Evolutionary conservation across 2,797 vertebrate genomes (phyloP).

Genomic region (Pseudochaenichthys georgianus): DNA sequence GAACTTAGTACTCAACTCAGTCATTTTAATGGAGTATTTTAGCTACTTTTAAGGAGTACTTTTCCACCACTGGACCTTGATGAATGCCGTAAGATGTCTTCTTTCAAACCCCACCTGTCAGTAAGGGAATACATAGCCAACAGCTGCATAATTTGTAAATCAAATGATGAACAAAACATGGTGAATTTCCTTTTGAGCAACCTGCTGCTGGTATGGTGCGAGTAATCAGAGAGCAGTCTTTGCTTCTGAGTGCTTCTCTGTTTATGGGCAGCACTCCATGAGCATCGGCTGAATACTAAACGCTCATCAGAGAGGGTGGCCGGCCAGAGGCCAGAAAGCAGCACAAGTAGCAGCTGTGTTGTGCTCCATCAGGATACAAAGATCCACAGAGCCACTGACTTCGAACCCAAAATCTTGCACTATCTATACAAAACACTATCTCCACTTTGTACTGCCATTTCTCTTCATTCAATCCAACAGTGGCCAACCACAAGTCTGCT

Average conservation of each 20-base stretch:
- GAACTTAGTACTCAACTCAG: no score
- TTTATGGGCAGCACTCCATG: constrained; percentile 48
- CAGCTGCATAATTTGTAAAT: constrained; percentile 6
- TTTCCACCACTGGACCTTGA: constrained; percentile 14
- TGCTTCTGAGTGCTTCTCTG: constrained; percentile 44
- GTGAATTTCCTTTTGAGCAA: constrained; percentile 30
- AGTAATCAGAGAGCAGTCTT: constrained; percentile 37
- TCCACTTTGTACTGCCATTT: constrained; percentile 30
- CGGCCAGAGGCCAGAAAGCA: constrained; percentile 60
- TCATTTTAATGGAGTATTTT: no score
- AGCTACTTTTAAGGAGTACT: not conserved
- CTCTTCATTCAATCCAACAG: constrained; percentile 53
- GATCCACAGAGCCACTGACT: constrained; percentile 46
- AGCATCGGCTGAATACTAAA: constrained; percentile 68
- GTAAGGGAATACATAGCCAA: constrained; percentile 1
- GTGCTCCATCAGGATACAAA: constrained; percentile 37
- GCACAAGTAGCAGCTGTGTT: constrained; percentile 62
- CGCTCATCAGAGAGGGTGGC: constrained; percentile 47
- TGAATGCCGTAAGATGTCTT: constrained; percentile 8
- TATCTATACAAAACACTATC: constrained; percentile 21
- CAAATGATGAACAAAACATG: constrained; percentile 17
- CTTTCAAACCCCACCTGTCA: constrained; percentile 22
- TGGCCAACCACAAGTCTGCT: constrained; percentile 41
- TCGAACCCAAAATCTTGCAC: constrained; percentile 36
- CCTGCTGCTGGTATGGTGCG: constrained; percentile 21